A percentile compares a stretch with the other conserved stretches of the same genome.
Evolutionary conservation across 2,888 invertebrate genomes (phyloP).

Genomic region (Ferrisia virgata): DNA sequence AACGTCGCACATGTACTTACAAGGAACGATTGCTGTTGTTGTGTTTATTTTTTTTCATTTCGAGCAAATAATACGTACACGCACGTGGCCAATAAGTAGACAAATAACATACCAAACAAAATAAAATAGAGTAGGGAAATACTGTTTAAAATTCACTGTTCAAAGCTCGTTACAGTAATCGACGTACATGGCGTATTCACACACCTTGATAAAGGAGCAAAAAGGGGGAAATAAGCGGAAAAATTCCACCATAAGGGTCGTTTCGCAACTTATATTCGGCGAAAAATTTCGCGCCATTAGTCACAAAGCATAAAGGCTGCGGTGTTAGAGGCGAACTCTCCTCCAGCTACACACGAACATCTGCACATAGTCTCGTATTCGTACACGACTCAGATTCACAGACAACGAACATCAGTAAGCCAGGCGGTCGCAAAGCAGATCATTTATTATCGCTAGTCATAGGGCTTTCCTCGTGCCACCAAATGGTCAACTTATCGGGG

Average conservation of each 20-base stretch:
- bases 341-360: slow-evolving; percentile 9
- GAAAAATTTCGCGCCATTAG: slow-evolving; percentile 33
- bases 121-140: neutral
- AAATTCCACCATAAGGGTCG: neutral
- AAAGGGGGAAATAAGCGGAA: neutral
- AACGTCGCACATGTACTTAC: neutral
- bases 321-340: neutral
- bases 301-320: slow-evolving; percentile 9
- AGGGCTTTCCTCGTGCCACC: slow-evolving; percentile 5
- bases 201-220: neutral
- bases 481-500: neutral
- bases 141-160: neutral
- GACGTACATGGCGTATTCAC: neutral
- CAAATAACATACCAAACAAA: neutral
- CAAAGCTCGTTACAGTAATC: slow-evolving; percentile 3
- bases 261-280: neutral
- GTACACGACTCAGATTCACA: neutral
- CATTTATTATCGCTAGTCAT: slow-evolving; percentile 27
- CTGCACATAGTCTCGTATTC: neutral
- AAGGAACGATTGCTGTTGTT: no score
- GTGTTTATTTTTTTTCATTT: neutral
- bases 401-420: slow-evolving; percentile 42
- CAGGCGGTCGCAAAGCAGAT: slow-evolving; percentile 21
- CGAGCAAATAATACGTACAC: neutral
- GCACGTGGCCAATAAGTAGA: neutral